Evolutionary conservation across 2,797 vertebrate species (phyloP), one percentile per base, ranked within the genome.

Genomic region (Takifugu ocellatus): DNA sequence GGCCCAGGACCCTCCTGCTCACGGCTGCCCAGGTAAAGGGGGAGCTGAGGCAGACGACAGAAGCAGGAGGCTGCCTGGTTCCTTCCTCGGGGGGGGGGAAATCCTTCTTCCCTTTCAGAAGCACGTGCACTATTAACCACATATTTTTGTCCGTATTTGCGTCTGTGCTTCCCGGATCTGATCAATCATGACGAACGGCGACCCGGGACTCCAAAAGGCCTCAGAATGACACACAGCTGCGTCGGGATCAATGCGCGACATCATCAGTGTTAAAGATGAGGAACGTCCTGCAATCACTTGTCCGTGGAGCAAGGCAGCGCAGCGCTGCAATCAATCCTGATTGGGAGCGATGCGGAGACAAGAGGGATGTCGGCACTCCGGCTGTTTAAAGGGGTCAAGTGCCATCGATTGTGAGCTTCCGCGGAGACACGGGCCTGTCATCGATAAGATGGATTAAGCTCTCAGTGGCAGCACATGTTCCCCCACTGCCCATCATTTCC

Each of bases 361-460:
- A 75, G 72, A 68, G 69, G 73, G 68, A 58, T 71, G 84, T 78
- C 63, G 46, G 65, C 70, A 48, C 73, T 82, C 67, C 66, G 79
- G 75, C 83, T 87, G 80, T 87, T 87, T 87, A 84, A 81, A 66
- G 53, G 74, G 81, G 81, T 84, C 87, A 88, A 87, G 76, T 70
- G 73, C 66, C 82, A 89, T 91, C 66, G 87, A 91, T 90, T 63
- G 66, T 27, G 53, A 53, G 66, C 78, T 82, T 77, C 78, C 63
- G 54, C 49, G 0, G 64, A 80, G 83, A 85, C 79, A 66, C 78
- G 47, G 70, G 70, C 72, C 84, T 85, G 84, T 85, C 88, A 86
- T 80, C 49, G 56, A 86, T 78, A 74, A 88, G 82, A 89, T 52
- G 24, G 79, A 89, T 86, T 80, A 79, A 84, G 81, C 80, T 84